phyloP scores from a whole-genome alignment of 2,797 vertebrate genomes.

The Microchirus variegatus region DNA sequence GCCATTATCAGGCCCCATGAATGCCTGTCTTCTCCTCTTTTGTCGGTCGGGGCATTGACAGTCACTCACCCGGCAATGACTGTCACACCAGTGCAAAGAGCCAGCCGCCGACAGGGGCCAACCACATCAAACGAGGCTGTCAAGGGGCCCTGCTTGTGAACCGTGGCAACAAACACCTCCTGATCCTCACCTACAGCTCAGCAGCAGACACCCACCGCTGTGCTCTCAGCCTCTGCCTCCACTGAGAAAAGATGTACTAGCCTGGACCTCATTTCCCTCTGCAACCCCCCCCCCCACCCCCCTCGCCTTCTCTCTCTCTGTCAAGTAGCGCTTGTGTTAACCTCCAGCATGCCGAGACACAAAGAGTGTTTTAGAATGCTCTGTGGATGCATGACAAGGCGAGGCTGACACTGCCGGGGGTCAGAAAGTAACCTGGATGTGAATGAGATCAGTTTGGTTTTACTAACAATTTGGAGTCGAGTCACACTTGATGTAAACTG shows the following conservation, averaged over 20 bases:
- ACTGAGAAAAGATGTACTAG: slow-evolving; percentile 81
- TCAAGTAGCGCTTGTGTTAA: slow-evolving; percentile 80
- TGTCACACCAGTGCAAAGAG: slow-evolving; percentile 84
- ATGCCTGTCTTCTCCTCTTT: slow-evolving; percentile 84
- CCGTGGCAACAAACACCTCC: slow-evolving; percentile 83
- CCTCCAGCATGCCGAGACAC: slow-evolving; percentile 73
- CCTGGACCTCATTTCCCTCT: slow-evolving; percentile 73
- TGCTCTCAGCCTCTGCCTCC: slow-evolving; percentile 74
- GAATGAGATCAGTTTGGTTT: slow-evolving; percentile 70
- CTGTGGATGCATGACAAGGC: slow-evolving; percentile 75
- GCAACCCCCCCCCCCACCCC: slow-evolving; percentile 16
- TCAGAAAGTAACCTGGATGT: slow-evolving; percentile 73
- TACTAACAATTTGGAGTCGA: slow-evolving; percentile 57
- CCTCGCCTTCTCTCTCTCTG: slow-evolving; percentile 40
- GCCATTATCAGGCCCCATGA: slow-evolving; percentile 83
- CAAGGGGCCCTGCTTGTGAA: slow-evolving; percentile 80
- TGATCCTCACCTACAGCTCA: slow-evolving; percentile 83
- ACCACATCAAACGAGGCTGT: slow-evolving; percentile 83
- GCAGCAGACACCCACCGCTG: slow-evolving; percentile 78
- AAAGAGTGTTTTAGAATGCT: slow-evolving; percentile 80
- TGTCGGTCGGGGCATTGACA: slow-evolving; percentile 83
- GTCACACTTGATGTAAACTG: slow-evolving; percentile 63
- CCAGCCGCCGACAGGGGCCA: slow-evolving; percentile 80
- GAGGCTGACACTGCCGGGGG: slow-evolving; percentile 66
- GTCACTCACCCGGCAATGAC: slow-evolving; percentile 86